Evolutionary conservation across 2,113 vertebrate genomes (phyloP).

Genomic region (Labeo catla): DNA sequence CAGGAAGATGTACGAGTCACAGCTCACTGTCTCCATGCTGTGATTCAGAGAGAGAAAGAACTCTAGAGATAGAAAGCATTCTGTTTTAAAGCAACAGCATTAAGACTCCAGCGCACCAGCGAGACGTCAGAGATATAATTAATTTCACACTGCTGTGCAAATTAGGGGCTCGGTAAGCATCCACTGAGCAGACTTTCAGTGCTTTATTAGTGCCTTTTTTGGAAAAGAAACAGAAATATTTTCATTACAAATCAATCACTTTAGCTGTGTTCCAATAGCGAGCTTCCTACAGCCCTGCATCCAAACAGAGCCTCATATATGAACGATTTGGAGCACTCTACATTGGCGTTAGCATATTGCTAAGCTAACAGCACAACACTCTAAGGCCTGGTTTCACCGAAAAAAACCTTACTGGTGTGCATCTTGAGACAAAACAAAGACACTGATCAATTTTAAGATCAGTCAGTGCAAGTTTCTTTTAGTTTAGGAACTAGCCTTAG

Average conservation of each 20-base stretch:
- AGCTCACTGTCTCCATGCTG: neutral
- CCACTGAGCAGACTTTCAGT: slow-evolving; percentile 10
- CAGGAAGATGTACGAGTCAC: slow-evolving; percentile 25
- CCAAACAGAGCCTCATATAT: neutral
- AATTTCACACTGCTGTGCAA: slow-evolving; percentile 57
- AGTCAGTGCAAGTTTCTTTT: too few relatives aligned
- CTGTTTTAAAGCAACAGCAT: slow-evolving; percentile 51
- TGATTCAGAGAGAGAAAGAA: slow-evolving; percentile 23
- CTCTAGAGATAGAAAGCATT: slow-evolving; percentile 19
- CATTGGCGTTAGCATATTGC: neutral
- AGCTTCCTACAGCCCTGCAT: neutral
- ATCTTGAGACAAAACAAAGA: too few relatives aligned
- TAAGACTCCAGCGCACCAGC: slow-evolving; percentile 37
- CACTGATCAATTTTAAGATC: too few relatives aligned
- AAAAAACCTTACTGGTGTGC: too few relatives aligned
- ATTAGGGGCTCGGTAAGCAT: slow-evolving; percentile 46
- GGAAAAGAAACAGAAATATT: neutral
- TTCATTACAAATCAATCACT: slow-evolving; percentile 11
- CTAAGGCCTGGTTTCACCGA: too few relatives aligned
- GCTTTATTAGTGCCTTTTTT: slow-evolving; percentile 36
- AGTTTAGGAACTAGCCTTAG: too few relatives aligned
- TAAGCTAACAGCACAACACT: too few relatives aligned
- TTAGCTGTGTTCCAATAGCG: neutral
- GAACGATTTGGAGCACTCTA: neutral
- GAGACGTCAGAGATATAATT: slow-evolving; percentile 56